phyloP scores from a whole-genome alignment of 2,797 vertebrate genomes.

The Macrochelys suwanniensis region DNA sequence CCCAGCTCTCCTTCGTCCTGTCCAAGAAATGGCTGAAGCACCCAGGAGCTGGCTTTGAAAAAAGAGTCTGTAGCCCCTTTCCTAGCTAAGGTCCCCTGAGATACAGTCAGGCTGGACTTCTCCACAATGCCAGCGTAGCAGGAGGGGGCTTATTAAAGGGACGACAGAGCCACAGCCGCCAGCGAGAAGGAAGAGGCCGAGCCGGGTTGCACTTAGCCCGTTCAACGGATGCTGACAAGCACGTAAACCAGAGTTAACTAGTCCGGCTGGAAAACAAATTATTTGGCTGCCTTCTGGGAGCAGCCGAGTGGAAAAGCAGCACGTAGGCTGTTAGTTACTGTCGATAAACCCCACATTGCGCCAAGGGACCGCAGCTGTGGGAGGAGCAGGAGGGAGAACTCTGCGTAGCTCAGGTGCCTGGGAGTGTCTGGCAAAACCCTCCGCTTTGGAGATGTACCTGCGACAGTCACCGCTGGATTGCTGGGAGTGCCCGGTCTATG shows the following conservation, averaged over 20 bases:
- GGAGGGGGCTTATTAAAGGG: not conserved
- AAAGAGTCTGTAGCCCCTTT: not conserved
- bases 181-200: no score
- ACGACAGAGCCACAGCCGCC: no score
- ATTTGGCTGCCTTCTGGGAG: not conserved
- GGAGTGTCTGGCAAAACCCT: no score
- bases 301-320: not conserved
- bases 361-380: no score
- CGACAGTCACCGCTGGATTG: no score
- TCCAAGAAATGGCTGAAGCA: no score
- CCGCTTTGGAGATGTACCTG: no score
- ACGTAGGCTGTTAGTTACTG: fast-evolving
- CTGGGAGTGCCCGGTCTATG: not conserved
- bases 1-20: not conserved
- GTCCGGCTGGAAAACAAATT: not conserved
- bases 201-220: not conserved
- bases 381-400: not conserved
- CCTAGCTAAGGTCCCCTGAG: not conserved
- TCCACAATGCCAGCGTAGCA: not conserved
- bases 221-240: no score
- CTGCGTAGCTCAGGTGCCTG: not conserved
- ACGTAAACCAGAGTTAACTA: not conserved
- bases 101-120: not conserved
- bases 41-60: not conserved
- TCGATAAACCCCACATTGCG: no score